A percentile compares a stretch with the other conserved stretches of the same genome.
phyloP scores from a whole-genome alignment of 2,888 invertebrate genomes.

The Malachius bipustulatus region DNA sequence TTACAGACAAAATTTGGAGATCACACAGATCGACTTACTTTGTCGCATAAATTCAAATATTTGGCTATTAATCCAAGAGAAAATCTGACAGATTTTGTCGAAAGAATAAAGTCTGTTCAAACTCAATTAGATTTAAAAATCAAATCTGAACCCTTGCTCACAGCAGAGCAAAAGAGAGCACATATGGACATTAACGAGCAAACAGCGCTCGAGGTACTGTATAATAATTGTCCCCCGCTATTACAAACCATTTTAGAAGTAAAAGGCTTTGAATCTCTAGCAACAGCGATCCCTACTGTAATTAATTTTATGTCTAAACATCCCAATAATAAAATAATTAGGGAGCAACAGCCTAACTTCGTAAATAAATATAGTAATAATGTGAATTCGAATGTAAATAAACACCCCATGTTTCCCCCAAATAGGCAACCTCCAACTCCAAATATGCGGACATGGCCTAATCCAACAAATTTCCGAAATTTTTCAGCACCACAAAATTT shows the following conservation, averaged over 20 bases:
- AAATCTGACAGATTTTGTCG: background rate
- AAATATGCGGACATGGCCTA: too few species aligned
- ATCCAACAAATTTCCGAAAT: too few species aligned
- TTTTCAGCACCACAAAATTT: conserved; percentile 2
- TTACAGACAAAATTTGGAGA: background rate
- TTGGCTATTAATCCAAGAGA: background rate
- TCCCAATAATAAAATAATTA: too few species aligned
- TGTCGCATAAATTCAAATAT: background rate
- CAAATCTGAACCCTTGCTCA: background rate
- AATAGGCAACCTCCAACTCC: background rate
- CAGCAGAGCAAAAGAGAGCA: background rate
- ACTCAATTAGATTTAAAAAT: background rate
- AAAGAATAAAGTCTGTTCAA: background rate
- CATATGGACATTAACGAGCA: background rate
- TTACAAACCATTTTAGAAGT: background rate
- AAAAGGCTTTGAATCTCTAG: background rate
- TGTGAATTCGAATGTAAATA: too few species aligned
- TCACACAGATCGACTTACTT: background rate
- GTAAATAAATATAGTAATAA: too few species aligned
- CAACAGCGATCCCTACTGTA: too few species aligned
- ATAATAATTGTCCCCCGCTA: background rate
- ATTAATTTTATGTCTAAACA: conserved; percentile 1
- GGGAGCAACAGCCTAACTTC: too few species aligned
- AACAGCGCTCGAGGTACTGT: background rate
- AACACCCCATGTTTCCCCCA: too few species aligned